Evolutionary conservation across 2,888 invertebrate species (phyloP).

Genomic region (Tetranychus piercei): DNA sequence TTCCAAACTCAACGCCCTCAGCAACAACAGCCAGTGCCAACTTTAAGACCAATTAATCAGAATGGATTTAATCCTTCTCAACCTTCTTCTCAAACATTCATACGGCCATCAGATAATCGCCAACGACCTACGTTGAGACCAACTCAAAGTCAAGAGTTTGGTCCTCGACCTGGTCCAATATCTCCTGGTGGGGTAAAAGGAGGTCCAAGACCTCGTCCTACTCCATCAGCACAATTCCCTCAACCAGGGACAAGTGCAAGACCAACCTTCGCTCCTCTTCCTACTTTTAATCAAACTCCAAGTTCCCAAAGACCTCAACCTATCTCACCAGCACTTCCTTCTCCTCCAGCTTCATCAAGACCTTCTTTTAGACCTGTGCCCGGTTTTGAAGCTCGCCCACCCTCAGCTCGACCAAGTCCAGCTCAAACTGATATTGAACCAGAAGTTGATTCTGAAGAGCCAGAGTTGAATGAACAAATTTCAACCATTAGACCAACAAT

Average conservation of each 20-base stretch:
- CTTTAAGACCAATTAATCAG: not conserved
- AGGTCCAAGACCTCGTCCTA: not conserved
- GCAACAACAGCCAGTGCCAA: constrained; percentile 19
- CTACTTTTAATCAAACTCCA: not conserved
- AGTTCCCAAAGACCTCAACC: not conserved
- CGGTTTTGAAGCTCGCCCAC: not conserved
- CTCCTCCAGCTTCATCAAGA: not conserved
- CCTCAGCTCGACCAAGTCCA: not conserved
- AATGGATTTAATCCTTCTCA: not conserved
- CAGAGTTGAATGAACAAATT: not conserved
- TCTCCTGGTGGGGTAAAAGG: not conserved
- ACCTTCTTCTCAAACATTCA: not conserved
- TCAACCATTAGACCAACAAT: not conserved
- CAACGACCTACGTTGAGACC: not conserved
- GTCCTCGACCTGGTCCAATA: not conserved
- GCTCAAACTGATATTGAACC: not conserved
- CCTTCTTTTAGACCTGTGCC: not conserved
- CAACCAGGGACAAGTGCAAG: not conserved
- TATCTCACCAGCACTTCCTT: not conserved
- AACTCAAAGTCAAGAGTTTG: not conserved
- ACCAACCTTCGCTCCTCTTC: not conserved
- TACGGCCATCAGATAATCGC: not conserved
- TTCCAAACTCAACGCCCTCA: not conserved
- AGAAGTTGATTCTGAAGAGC: not conserved
- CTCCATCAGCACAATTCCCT: not conserved